Conservation (phyloP, 2,113 vertebrate species). For the Prunella himalayana region DNA sequence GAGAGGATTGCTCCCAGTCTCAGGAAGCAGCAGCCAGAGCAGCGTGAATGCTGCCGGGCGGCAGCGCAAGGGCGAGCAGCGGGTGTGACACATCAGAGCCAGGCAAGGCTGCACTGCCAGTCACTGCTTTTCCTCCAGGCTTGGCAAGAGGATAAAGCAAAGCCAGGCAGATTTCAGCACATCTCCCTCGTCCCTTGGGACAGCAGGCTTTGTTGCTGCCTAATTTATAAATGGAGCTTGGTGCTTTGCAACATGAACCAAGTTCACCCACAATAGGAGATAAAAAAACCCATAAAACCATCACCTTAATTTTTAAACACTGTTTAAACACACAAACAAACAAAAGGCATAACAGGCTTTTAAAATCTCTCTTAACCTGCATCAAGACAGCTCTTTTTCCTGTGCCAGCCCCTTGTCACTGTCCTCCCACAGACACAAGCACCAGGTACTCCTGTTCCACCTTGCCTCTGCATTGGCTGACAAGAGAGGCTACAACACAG, state of each 20-base stretch:
- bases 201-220: neutral
- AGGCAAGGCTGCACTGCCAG: neutral
- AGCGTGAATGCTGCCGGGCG: neutral
- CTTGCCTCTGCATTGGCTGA: rapidly evolving
- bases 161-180: neutral
- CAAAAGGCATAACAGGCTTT: neutral
- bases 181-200: neutral
- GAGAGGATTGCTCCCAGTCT: neutral
- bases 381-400: neutral
- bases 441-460: neutral
- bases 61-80: neutral
- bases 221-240: neutral
- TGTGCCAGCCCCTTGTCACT: neutral
- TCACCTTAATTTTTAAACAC: neutral
- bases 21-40: neutral
- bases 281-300: neutral
- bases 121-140: neutral
- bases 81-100: neutral
- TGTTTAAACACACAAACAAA: neutral
- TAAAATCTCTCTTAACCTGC: neutral
- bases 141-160: slow-evolving; percentile 24
- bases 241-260: neutral
- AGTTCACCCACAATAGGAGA: neutral
- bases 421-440: neutral
- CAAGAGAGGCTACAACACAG: neutral